Percentiles rank a stretch among this genome's conserved stretches.
Conservation (phyloP, 1,140 invertebrate genomes). For the Marisa cornuarietis region DNA sequence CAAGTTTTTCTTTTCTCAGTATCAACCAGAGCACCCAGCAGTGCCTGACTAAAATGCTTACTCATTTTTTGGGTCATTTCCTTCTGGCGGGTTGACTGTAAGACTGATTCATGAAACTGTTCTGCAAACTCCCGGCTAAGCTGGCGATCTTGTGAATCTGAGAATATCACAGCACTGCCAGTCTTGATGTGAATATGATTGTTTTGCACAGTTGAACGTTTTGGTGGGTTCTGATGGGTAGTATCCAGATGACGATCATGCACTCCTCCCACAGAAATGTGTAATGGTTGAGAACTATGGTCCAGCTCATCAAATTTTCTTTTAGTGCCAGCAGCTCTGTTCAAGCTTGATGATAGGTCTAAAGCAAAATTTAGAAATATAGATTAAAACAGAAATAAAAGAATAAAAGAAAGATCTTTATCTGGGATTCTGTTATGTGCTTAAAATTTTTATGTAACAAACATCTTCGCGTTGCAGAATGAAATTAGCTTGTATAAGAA, state of each 20-base stretch:
- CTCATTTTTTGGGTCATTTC: slow-evolving; percentile 33
- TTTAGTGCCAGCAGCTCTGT: slow-evolving; percentile 28
- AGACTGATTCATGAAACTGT: slow-evolving; percentile 65
- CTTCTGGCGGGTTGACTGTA: slow-evolving; percentile 62
- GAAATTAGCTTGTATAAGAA: too few species aligned
- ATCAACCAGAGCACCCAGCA: too few species aligned
- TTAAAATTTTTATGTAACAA: too few species aligned
- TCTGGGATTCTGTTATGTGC: too few species aligned
- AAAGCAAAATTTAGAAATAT: not conserved
- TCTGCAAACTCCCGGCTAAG: slow-evolving; percentile 61
- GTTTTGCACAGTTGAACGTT: not conserved
- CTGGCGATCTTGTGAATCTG: slow-evolving; percentile 28
- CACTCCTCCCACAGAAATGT: slow-evolving; percentile 21
- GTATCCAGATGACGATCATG: slow-evolving; percentile 26
- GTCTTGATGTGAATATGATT: slow-evolving; percentile 17
- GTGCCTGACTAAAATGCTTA: slow-evolving; percentile 1
- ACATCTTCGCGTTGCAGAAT: too few species aligned
- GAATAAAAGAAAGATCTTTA: too few species aligned
- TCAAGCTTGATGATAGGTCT: slow-evolving; percentile 9
- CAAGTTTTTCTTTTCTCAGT: too few species aligned
- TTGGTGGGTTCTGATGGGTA: slow-evolving; percentile 6
- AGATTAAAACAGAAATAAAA: too few species aligned
- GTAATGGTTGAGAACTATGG: slow-evolving; percentile 15
- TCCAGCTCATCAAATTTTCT: slow-evolving; percentile 35
- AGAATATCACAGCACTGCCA: slow-evolving; percentile 34